Base-by-base conservation (phyloP, 2,113 vertebrate genomes). In the Agapornis roseicollis region DNA sequence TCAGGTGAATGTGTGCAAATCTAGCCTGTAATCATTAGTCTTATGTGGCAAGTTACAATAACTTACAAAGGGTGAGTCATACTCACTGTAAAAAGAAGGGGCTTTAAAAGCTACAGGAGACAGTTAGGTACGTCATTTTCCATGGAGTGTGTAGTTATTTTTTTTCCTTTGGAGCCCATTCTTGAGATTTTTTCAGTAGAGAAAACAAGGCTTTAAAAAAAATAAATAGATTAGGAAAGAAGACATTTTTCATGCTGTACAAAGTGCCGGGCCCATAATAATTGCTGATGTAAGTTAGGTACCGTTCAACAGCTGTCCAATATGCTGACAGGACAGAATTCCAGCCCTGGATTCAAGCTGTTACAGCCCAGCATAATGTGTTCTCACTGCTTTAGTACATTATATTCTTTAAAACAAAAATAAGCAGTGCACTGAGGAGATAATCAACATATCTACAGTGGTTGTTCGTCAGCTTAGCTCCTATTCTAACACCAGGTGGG, bases 341-440 rank as follows among this genome's bases (percentile, higher is more conserved):
- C 35, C 70, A 89, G 1, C 56, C 63, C 74, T 72, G 74, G 42
- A 53, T 91, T 87, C 91, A 94, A 94, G 79, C 93, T 95, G 95
- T 88, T 96, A 76, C 28, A 69, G 44, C 37, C 41, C 29, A 80
- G 33, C 29, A 25, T 58, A 86, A 81, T 49, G 16, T 72, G 84
- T 87, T 92, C 78, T 82, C 82, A 70, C 10, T 88, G 41, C 58
- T 77, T 88, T 83, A 93, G 79, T n/a, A 82, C 74, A 77, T 64
- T 63, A 37, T 74, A 60, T 60, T 52, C 55, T 86, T 88, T 19
- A 42, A 55, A 85, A 39, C 66, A 84, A 80, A 92, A 68, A 33
- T 66, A 66, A 88, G 35, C 46, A 61, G 16, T 37, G 39, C 31
- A 25, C 41, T 60, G 37, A 56, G 44, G 41, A 35, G 14, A 52